Evolutionary conservation across 2,888 invertebrate species (phyloP).

Genomic region (Ctena decussata): DNA sequence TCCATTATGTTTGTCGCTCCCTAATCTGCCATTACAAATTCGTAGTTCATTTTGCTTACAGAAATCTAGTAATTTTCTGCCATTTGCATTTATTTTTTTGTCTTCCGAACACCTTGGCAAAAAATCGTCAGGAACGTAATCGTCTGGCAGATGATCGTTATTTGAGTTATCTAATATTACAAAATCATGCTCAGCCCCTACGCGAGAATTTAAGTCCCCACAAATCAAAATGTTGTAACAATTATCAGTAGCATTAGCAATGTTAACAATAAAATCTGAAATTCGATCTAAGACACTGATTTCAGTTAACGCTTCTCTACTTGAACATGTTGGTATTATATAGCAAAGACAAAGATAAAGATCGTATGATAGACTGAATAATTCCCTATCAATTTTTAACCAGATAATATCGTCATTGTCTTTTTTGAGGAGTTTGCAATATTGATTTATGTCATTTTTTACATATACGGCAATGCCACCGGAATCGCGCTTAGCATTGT

Average conservation of each 20-base stretch:
- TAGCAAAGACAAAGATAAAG: neutral
- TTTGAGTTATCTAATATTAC: neutral
- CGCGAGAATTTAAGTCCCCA: neutral
- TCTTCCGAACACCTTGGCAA: neutral
- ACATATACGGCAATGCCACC: neutral
- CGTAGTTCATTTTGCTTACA: neutral
- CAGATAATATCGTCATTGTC: neutral
- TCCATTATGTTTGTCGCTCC: neutral
- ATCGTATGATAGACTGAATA: neutral
- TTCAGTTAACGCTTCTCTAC: neutral
- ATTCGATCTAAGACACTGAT: neutral
- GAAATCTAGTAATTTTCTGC: neutral
- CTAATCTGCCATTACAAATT: slow-evolving; percentile 1
- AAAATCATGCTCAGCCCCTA: neutral
- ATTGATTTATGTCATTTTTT: neutral
- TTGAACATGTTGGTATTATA: neutral
- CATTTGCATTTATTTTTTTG: neutral
- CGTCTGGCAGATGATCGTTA: neutral
- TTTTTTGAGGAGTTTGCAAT: neutral
- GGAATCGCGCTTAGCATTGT: neutral
- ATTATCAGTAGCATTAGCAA: neutral
- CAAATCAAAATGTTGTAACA: slow-evolving; percentile 3
- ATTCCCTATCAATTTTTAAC: neutral
- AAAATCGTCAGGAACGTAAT: neutral
- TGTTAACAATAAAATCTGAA: neutral